These are phyloP conservation scores for Eurosta solidaginis DNA, from an alignment of 1,140 invertebrate genomes.

Conservation along the genomic window DNA sequence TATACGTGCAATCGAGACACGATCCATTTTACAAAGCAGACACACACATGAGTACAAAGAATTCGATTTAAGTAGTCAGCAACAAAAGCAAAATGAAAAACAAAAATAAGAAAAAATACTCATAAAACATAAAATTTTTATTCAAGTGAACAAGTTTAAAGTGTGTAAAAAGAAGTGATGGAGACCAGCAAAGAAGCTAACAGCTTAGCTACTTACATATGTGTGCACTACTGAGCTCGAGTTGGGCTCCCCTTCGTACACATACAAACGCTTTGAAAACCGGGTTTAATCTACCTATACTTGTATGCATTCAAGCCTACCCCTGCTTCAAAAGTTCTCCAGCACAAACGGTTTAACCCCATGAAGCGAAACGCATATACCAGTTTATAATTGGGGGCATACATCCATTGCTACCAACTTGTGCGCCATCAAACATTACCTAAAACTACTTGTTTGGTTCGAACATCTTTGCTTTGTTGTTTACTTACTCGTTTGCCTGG, in stretches of 20 bases:
- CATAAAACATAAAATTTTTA: not conserved
- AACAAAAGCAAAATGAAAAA: not conserved
- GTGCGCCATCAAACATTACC: not conserved
- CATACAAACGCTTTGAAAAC: not conserved
- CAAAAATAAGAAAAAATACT: not conserved
- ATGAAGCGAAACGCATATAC: not conserved
- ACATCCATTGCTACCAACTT: not conserved
- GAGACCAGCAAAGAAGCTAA: not conserved
- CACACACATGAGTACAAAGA: too few species aligned
- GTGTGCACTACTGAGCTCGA: not conserved
- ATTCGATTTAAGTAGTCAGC: not conserved
- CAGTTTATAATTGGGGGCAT: conserved; percentile 7
- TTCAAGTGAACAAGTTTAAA: conserved; percentile 5
- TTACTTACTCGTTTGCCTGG: not conserved
- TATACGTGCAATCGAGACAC: too few species aligned
- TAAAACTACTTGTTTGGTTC: not conserved
- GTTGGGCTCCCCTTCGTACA: not conserved
- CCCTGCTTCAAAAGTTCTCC: not conserved
- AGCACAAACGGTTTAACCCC: not conserved
- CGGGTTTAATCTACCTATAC: too few species aligned
- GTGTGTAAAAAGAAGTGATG: not conserved
- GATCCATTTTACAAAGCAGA: not conserved
- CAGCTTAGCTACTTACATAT: not conserved
- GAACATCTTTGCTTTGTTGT: too few species aligned
- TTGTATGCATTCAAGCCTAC: too few species aligned